Evolutionary conservation across 2,113 vertebrate species (phyloP).

Genomic region (Chrysochloris asiatica): DNA sequence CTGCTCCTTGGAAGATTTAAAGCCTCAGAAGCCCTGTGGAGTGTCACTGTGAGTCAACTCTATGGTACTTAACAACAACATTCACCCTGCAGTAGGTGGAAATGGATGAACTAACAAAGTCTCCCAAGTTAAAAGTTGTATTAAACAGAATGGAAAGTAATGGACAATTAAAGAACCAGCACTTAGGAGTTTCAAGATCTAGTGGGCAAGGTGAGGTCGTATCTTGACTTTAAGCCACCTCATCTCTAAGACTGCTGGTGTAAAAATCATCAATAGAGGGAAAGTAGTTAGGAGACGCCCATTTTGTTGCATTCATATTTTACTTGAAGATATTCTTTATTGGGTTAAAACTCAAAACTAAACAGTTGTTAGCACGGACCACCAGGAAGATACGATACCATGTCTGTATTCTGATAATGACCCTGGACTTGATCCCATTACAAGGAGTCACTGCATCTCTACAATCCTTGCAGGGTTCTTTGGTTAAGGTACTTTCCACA

Average conservation of each 20-base stretch:
- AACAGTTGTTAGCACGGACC: background rate
- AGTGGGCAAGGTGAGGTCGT: background rate
- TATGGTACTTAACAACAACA: background rate
- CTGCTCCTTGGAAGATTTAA: too few species aligned
- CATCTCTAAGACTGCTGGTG: background rate
- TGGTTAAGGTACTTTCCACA: background rate
- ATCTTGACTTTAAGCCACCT: background rate
- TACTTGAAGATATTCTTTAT: background rate
- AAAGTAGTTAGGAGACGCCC: too few species aligned
- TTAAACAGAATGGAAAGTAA: background rate
- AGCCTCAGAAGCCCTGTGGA: too few species aligned
- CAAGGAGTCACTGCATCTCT: background rate
- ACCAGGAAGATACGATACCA: background rate
- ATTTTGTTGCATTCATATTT: background rate
- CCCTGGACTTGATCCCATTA: background rate
- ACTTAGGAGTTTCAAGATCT: background rate
- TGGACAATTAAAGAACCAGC: background rate
- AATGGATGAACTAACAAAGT: background rate
- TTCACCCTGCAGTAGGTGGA: background rate
- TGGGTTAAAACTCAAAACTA: background rate
- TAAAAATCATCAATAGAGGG: too few species aligned
- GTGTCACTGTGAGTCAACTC: too few species aligned
- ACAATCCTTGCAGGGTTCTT: background rate
- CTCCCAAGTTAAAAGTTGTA: background rate
- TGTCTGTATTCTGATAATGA: background rate